phyloP scores from a whole-genome alignment of 2,113 vertebrate species.

The Hoplias malabaricus region DNA sequence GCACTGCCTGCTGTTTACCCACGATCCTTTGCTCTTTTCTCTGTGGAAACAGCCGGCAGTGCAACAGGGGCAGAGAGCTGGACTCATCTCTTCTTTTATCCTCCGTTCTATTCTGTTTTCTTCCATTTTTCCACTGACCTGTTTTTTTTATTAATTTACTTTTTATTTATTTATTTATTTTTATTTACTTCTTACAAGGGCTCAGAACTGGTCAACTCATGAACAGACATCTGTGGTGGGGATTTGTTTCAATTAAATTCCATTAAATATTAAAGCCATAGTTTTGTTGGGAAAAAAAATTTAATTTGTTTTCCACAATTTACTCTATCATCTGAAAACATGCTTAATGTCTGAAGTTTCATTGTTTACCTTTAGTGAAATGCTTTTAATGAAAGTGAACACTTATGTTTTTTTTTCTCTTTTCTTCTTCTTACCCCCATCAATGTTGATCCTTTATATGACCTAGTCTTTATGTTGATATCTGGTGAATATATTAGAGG shows the following conservation, averaged over 20 bases:
- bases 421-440: too few species aligned
- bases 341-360: not conserved
- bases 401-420: too few species aligned
- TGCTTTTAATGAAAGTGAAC: too few species aligned
- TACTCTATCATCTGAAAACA: not conserved
- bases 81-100: slow-evolving; percentile 19
- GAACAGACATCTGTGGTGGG: slow-evolving; percentile 12
- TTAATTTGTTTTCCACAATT: not conserved
- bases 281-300: not conserved
- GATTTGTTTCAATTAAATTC: not conserved
- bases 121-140: slow-evolving; percentile 8
- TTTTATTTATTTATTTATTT: not conserved
- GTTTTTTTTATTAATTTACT: not conserved
- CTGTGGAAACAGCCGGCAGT: slow-evolving; percentile 73
- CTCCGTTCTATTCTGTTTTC: not conserved
- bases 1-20: slow-evolving; percentile 70
- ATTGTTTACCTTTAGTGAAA: too few species aligned
- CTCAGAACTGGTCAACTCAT: slow-evolving; percentile 2
- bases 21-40: not conserved
- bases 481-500: too few species aligned
- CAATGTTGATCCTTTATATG: too few species aligned
- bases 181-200: slow-evolving; percentile 33
- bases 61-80: slow-evolving; percentile 60
- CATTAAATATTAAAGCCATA: not conserved
- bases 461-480: too few species aligned